Conservation (phyloP, 2,797 vertebrate species). For the Cyclopterus lumpus region DNA sequence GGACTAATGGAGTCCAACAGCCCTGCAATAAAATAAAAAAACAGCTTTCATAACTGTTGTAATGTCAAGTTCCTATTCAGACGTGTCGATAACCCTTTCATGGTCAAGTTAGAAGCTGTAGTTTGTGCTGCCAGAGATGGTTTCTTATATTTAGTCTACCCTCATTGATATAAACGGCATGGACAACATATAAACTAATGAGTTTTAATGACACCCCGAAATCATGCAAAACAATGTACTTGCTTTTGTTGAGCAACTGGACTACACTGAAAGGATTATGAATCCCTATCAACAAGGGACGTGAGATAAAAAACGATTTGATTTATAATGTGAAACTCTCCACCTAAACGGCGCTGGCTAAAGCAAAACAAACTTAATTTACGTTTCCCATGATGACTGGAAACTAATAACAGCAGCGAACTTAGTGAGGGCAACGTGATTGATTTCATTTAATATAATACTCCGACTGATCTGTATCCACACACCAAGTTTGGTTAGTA, state of each 20-base stretch:
- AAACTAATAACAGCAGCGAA: background rate
- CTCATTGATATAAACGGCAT: background rate
- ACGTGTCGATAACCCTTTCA: background rate
- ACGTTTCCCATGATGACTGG: background rate
- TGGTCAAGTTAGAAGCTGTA: background rate
- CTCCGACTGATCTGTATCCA: background rate
- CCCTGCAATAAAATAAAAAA: background rate
- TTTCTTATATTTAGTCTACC: background rate
- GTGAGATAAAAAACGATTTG: background rate
- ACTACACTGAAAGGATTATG: background rate
- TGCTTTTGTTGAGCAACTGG: background rate
- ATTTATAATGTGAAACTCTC: background rate
- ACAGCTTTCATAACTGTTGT: background rate
- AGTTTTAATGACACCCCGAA: background rate
- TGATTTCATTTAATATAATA: background rate
- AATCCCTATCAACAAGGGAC: background rate
- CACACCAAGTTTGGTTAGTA: background rate
- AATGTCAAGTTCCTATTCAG: background rate
- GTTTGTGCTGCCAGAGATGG: background rate
- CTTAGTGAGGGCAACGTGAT: background rate
- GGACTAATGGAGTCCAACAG: background rate
- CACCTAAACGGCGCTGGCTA: background rate
- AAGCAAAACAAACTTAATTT: background rate
- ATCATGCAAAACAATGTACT: background rate
- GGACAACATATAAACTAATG: background rate